phyloP scores from a whole-genome alignment of 2,113 vertebrate genomes.

The Bathybates hornii region DNA sequence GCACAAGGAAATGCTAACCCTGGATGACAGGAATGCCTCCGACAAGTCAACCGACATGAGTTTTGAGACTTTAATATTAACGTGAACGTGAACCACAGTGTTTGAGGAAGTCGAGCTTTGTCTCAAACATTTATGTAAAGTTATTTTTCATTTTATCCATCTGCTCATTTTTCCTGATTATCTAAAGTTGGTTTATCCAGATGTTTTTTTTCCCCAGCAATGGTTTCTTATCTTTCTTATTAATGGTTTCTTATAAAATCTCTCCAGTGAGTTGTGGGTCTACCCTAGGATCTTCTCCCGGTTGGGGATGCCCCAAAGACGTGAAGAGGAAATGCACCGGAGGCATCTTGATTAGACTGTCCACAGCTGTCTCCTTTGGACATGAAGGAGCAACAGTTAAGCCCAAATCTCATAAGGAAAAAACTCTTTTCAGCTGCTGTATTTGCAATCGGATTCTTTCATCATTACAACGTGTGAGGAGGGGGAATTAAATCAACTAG shows the following conservation, averaged over 20 bases:
- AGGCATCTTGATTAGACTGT: neutral
- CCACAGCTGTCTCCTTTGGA: neutral
- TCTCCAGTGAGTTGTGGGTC: fast-evolving
- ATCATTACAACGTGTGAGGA: neutral
- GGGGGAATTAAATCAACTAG: neutral
- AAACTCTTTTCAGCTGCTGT: neutral
- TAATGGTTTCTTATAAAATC: neutral
- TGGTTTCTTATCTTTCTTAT: neutral
- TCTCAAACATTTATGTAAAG: neutral
- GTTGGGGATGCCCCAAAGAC: neutral
- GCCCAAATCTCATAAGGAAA: neutral
- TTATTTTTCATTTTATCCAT: neutral
- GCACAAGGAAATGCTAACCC: neutral
- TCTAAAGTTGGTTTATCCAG: neutral
- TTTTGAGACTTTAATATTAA: neutral
- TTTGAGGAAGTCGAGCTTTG: neutral
- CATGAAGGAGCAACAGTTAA: neutral
- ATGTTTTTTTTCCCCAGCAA: neutral
- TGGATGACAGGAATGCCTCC: neutral
- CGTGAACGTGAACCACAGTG: neutral
- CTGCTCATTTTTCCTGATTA: neutral
- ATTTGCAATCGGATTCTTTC: neutral
- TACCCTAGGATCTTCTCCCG: neutral
- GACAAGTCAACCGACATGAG: neutral
- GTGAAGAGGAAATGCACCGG: fast-evolving